A percentile compares a stretch with the other conserved stretches of the same genome.
Evolutionary conservation across 1,140 invertebrate species (phyloP).

Genomic region (Ceratitis capitata): DNA sequence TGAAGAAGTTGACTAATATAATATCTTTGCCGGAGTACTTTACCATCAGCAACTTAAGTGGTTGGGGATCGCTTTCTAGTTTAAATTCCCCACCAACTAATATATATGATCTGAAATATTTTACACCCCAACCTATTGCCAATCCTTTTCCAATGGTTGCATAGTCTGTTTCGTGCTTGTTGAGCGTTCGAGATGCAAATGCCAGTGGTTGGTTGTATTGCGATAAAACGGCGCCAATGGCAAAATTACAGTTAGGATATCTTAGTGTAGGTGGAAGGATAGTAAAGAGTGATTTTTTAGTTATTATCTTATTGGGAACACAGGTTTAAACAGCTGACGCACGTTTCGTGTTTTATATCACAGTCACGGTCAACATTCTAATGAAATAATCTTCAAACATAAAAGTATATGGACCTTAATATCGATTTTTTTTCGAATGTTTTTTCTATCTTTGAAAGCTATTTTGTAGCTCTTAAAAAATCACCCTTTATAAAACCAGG

Average conservation of each 20-base stretch:
- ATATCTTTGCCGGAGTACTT: conserved; percentile 63
- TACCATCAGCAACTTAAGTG: background rate
- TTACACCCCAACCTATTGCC: conserved; percentile 57
- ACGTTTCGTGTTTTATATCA: too few relatives aligned
- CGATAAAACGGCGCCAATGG: background rate
- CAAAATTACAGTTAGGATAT: conserved; percentile 23
- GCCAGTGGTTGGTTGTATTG: conserved; percentile 47
- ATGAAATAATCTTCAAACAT: too few relatives aligned
- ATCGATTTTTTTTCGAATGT: too few relatives aligned
- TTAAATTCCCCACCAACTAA: conserved; percentile 45
- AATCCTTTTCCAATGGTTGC: conserved; percentile 50
- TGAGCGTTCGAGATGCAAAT: conserved; percentile 63
- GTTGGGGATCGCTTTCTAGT: conserved; percentile 45
- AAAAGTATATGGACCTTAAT: too few relatives aligned
- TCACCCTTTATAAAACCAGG: too few relatives aligned
- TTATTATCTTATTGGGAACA: too few relatives aligned
- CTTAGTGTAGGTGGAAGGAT: conserved; percentile 12
- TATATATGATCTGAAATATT: conserved; percentile 62
- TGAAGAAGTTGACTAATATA: conserved; percentile 65
- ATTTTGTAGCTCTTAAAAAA: too few relatives aligned
- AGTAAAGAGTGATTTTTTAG: background rate
- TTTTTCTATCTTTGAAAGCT: too few relatives aligned
- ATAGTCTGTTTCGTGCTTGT: conserved; percentile 64
- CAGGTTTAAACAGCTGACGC: too few relatives aligned
- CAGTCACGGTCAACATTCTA: too few relatives aligned